Percentiles rank a stretch among this genome's conserved stretches.
Conservation (phyloP, 2,888 invertebrate genomes). For the Apamea monoglypha region DNA sequence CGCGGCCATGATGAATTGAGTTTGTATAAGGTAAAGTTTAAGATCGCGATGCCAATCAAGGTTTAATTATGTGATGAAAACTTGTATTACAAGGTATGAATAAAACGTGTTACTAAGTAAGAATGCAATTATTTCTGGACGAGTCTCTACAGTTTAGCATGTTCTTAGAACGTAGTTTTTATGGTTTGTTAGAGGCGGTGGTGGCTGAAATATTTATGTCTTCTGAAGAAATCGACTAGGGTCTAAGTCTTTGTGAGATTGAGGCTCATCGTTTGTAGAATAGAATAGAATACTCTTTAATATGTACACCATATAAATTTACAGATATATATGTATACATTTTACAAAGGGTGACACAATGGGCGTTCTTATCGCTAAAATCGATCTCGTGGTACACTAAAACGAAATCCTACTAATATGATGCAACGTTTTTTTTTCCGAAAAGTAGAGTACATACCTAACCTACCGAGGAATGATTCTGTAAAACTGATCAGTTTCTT, state of each 20-base stretch:
- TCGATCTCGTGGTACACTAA: too few relatives aligned
- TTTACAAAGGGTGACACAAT: too few relatives aligned
- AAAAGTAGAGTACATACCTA: not conserved
- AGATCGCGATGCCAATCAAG: conserved; percentile 50
- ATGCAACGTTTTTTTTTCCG: not conserved
- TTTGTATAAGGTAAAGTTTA: conserved; percentile 53
- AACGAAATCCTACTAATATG: not conserved
- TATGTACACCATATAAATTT: too few relatives aligned
- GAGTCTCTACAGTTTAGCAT: too few relatives aligned
- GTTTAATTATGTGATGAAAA: conserved; percentile 45
- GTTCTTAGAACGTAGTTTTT: not conserved
- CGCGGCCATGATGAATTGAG: conserved; percentile 55
- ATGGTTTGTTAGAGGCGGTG: not conserved
- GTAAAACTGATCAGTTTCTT: not conserved
- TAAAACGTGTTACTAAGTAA: not conserved
- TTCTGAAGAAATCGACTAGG: not conserved
- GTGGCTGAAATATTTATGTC: not conserved
- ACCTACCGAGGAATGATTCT: not conserved
- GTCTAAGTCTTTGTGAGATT: not conserved
- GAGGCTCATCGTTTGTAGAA: too few relatives aligned
- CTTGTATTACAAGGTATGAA: conserved; percentile 8
- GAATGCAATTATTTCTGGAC: not conserved
- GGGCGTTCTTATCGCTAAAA: too few relatives aligned
- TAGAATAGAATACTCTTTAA: too few relatives aligned
- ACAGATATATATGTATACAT: too few relatives aligned